Base-by-base conservation (phyloP, 2,888 invertebrate genomes). In the Anodontia alba region DNA sequence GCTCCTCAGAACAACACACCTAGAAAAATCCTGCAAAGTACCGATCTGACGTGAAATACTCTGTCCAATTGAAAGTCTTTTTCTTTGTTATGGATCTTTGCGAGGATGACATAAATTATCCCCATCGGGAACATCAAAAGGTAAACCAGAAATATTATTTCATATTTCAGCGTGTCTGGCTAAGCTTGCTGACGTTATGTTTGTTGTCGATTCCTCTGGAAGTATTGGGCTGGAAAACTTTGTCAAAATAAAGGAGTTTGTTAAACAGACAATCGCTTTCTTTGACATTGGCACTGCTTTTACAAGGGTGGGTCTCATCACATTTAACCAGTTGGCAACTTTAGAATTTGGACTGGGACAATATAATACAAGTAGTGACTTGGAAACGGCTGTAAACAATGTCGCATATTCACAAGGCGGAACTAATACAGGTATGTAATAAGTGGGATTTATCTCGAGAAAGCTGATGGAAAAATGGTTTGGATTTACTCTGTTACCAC, bases 201-300 rank as follows among this genome's bases (percentile, higher is more conserved):
- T 92, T 78, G 86, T 92, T 15, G 80, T 92, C 74, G 92, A 92
- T 78, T 79, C 92, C 8, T 92, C 92, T 23, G 90, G 90, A 26
- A 91, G 90, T 84, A 89, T 91, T 43, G 90, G 88, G 5, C 81
- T 80, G 51, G 73, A 81, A 20, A 91, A 91, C 81, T 91, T 90
- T 80, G 36, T 80, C 33, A 81, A 86, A 36, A 81, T 89, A 77
- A 84, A 88, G 42, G 78, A 83, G 51, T 91, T 91, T 78, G 70
- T 89, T 42, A 81, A 77, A 26, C 62, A 74, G 26, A 77, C 77
- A 8, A 67, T 81, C 23, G 66, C 29, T 12, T 36, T 73, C 20
- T 81, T 81, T 67, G 74, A 81, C 42, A 51, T 81, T n/a, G 81
- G 77, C 12, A 33, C 49, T 5, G 49, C 77, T n/a, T 74, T 43